These are phyloP conservation scores for Prosopocoilus inquinatus DNA, from an alignment of 2,888 invertebrate genomes.

Conservation along the genomic window DNA sequence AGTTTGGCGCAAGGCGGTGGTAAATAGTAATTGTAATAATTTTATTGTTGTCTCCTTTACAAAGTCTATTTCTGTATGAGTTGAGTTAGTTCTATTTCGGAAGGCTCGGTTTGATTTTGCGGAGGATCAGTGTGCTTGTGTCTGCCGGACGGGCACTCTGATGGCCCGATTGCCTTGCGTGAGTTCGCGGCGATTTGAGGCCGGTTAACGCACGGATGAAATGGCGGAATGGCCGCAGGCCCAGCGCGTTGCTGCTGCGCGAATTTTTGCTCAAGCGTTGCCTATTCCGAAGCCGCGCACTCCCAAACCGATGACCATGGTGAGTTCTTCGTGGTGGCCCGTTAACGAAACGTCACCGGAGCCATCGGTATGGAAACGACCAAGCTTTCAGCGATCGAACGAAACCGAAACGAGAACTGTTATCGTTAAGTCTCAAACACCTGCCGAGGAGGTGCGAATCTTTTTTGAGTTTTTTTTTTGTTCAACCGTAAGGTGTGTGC, in stretches of 20 bases:
- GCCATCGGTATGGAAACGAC: neutral
- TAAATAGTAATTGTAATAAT: too few relatives aligned
- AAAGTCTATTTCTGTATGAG: neutral
- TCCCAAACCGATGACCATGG: conserved; percentile 33
- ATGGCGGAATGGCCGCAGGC: conserved; percentile 51
- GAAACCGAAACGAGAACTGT: conserved; percentile 18
- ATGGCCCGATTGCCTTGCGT: conserved; percentile 22
- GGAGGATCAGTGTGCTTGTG: conserved; percentile 16
- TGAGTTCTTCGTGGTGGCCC: conserved; percentile 47
- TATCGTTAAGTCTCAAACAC: conserved; percentile 11
- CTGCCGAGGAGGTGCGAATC: conserved; percentile 1
- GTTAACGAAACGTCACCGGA: conserved; percentile 26
- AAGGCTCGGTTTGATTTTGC: neutral
- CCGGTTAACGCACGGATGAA: conserved; percentile 21
- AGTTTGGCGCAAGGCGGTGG: too few relatives aligned
- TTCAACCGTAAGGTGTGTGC: neutral
- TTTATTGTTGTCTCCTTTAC: neutral
- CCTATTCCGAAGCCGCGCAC: conserved; percentile 24
- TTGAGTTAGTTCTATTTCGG: conserved; percentile 1
- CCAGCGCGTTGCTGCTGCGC: conserved; percentile 54
- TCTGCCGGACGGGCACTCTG: conserved; percentile 24
- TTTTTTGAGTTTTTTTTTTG: neutral
- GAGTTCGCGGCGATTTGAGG: conserved; percentile 15
- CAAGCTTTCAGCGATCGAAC: conserved; percentile 11
- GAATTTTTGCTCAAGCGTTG: conserved; percentile 50